Conservation (phyloP, 2,797 vertebrate genomes). For the Pseudocheirus occidentalis region DNA sequence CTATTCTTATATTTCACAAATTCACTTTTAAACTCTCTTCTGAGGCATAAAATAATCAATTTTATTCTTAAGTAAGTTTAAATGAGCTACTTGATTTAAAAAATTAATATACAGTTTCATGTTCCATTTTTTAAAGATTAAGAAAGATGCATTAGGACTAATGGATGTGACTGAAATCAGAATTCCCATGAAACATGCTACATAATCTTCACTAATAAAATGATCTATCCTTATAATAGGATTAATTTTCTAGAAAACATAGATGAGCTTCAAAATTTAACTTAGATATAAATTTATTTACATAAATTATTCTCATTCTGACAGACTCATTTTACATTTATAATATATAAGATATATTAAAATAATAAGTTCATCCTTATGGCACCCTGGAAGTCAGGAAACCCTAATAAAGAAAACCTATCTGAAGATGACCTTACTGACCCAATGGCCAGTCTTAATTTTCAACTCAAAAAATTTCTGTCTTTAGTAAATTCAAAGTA, state of each 20-base stretch:
- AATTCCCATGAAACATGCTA: background rate
- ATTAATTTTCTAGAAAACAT: background rate
- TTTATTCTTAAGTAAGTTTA: background rate
- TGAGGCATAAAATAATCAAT: background rate
- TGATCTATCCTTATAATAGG: background rate
- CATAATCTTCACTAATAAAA: background rate
- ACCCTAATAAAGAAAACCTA: background rate
- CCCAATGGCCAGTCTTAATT: background rate
- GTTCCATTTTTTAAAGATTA: background rate
- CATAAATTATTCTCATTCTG: background rate
- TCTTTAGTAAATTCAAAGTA: background rate
- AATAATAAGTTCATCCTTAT: background rate
- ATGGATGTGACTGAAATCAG: background rate
- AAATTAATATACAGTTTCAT: background rate
- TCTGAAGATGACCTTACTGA: background rate
- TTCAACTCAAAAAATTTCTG: background rate
- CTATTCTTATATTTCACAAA: background rate
- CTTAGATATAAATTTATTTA: background rate
- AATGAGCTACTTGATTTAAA: background rate
- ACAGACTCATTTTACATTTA: background rate
- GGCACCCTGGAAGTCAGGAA: background rate
- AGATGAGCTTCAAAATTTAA: background rate
- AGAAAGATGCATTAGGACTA: background rate
- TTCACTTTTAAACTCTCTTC: background rate
- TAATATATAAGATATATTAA: background rate